A percentile compares a stretch with the other conserved stretches of the same genome.
Evolutionary conservation across 2,888 invertebrate genomes (phyloP).

Genomic region (Drosophila aldrichi): DNA sequence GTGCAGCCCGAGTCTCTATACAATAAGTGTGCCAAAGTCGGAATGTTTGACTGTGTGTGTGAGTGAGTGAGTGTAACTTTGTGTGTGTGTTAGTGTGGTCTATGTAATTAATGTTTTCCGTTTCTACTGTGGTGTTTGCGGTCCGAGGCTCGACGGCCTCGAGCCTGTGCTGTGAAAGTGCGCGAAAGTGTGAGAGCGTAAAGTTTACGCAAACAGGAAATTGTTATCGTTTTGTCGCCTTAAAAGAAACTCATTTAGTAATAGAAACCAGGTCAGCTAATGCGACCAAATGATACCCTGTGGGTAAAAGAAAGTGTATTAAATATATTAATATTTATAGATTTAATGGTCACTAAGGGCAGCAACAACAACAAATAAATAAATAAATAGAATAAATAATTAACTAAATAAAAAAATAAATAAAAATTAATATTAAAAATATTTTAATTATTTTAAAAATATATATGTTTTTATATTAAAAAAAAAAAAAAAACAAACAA

Average conservation of each 20-base stretch:
- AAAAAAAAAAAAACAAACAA: too few relatives aligned
- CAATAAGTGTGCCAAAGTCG: conserved; percentile 11
- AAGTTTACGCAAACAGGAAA: conserved; percentile 64
- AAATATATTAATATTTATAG: too few relatives aligned
- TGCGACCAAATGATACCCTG: conserved; percentile 3
- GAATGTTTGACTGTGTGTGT: conserved; percentile 6
- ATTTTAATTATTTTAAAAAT: too few relatives aligned
- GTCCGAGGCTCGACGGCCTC: conserved; percentile 9
- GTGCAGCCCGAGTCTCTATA: conserved; percentile 29
- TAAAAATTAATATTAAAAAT: too few relatives aligned
- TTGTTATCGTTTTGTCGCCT: conserved; percentile 70
- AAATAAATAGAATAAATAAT: too few relatives aligned
- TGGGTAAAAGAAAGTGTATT: not conserved
- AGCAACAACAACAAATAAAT: too few relatives aligned
- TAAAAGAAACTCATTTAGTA: conserved; percentile 40
- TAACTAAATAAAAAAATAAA: too few relatives aligned
- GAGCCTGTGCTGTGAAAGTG: conserved; percentile 10
- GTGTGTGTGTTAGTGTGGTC: conserved; percentile 23
- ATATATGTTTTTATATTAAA: too few relatives aligned
- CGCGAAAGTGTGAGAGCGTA: conserved; percentile 47
- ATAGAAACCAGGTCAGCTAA: not conserved
- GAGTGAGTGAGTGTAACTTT: not conserved
- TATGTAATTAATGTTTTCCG: conserved; percentile 70
- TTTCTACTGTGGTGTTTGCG: conserved; percentile 18
- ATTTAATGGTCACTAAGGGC: too few relatives aligned